Conservation (phyloP, 2,888 invertebrate genomes). For the Scaptomyza parva region DNA sequence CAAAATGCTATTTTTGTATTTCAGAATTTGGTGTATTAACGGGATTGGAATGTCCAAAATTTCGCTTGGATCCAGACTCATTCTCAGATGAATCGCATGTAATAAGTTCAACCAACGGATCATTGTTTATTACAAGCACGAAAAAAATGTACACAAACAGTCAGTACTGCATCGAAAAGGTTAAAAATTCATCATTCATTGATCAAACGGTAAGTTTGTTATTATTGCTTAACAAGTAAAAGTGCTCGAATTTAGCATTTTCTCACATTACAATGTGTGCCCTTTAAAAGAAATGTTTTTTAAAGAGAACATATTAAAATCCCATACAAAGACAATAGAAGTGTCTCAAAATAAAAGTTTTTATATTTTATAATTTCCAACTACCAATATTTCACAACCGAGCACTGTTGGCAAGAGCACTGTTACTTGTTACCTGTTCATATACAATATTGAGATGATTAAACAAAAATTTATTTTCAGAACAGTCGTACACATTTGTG, state of each 20-base stretch:
- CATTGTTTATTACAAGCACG: slow-evolving; percentile 70
- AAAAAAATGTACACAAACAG: slow-evolving; percentile 71
- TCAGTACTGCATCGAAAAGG: slow-evolving; percentile 83
- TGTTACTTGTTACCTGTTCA: not conserved
- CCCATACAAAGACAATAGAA: not conserved
- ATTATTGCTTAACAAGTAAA: not conserved
- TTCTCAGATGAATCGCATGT: slow-evolving; percentile 77
- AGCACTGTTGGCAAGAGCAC: not conserved
- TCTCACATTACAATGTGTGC: not conserved
- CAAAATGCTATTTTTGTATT: slow-evolving; percentile 4
- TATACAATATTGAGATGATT: not conserved
- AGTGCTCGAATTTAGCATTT: not conserved
- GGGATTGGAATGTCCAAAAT: slow-evolving; percentile 80
- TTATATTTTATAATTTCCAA: not conserved
- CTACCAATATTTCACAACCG: not conserved
- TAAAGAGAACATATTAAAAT: not conserved
- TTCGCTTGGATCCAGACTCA: slow-evolving; percentile 76
- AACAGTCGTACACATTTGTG: slow-evolving; percentile 82
- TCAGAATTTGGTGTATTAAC: slow-evolving; percentile 81
- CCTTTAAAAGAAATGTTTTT: too few species aligned
- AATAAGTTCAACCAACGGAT: slow-evolving; percentile 80
- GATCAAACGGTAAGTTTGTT: slow-evolving; percentile 73
- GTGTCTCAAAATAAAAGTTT: too few species aligned
- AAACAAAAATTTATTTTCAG: slow-evolving; percentile 54
- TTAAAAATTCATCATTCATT: slow-evolving; percentile 51